Conservation (phyloP, 1,140 invertebrate species). For the Pygmarrhopalites habei region DNA sequence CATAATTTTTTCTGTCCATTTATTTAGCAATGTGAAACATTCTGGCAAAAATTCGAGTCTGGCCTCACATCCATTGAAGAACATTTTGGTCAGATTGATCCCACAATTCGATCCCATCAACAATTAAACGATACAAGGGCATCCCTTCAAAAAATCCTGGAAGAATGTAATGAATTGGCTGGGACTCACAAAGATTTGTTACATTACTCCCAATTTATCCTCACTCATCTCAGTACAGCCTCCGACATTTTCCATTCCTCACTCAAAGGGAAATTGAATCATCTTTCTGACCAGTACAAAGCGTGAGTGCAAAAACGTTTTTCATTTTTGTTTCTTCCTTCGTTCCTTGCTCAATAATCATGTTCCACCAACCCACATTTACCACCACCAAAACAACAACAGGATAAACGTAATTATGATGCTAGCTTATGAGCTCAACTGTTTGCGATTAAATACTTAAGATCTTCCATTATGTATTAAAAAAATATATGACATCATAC, state of each 20-base stretch:
- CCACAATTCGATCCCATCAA: constrained; percentile 60
- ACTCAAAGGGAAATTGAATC: constrained; percentile 52
- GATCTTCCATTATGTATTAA: background rate
- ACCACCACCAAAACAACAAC: too few relatives aligned
- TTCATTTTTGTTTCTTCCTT: too few relatives aligned
- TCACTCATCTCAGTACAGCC: constrained; percentile 54
- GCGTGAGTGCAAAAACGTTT: too few relatives aligned
- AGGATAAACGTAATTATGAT: too few relatives aligned
- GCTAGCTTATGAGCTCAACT: too few relatives aligned
- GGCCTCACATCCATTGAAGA: constrained; percentile 58
- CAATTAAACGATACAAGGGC: constrained; percentile 62
- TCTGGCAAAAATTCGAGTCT: constrained; percentile 57
- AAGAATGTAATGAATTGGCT: constrained; percentile 52
- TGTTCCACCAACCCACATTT: too few relatives aligned
- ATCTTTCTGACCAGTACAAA: constrained; percentile 52
- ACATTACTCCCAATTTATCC: constrained; percentile 51
- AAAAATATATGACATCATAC: background rate
- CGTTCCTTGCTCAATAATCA: too few relatives aligned
- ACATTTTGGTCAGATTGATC: constrained; percentile 64
- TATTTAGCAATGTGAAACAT: constrained; percentile 55
- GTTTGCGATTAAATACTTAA: background rate
- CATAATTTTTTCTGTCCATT: background rate
- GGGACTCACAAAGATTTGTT: constrained; percentile 51
- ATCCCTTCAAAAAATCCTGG: constrained; percentile 59
- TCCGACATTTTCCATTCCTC: constrained; percentile 52